Percentiles rank a stretch among this genome's conserved stretches.
phyloP scores from a whole-genome alignment of 2,888 invertebrate species.

The Drosophila infuscata region DNA sequence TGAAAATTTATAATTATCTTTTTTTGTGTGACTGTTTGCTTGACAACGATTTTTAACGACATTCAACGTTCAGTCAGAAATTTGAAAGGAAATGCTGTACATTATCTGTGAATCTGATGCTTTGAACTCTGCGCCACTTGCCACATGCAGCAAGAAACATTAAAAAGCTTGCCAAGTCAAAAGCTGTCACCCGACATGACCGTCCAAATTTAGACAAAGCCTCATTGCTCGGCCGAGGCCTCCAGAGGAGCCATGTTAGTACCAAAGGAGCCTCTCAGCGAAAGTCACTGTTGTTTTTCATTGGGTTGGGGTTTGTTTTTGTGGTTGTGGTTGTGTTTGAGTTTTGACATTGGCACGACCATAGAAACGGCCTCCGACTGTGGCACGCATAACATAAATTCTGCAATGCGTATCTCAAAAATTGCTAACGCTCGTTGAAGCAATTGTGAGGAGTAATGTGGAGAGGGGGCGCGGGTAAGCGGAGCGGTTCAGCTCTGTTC shows the following conservation, averaged over 20 bases:
- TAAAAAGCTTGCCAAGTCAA: slow-evolving; percentile 69
- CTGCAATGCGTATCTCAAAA: slow-evolving; percentile 79
- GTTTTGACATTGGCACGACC: slow-evolving; percentile 60
- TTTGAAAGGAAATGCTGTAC: slow-evolving; percentile 76
- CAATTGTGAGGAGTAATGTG: slow-evolving; percentile 10
- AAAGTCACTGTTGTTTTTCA: slow-evolving; percentile 64
- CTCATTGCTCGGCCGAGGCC: slow-evolving; percentile 59
- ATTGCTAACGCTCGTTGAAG: slow-evolving; percentile 66
- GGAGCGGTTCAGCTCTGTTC: slow-evolving; percentile 37
- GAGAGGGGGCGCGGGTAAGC: neutral
- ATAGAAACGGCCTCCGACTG: slow-evolving; percentile 58
- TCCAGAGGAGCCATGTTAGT: slow-evolving; percentile 56
- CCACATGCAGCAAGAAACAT: slow-evolving; percentile 38
- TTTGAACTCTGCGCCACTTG: slow-evolving; percentile 77
- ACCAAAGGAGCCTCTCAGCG: slow-evolving; percentile 48
- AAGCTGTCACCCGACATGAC: slow-evolving; percentile 77
- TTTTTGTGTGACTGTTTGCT: slow-evolving; percentile 11
- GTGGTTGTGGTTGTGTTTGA: slow-evolving; percentile 22
- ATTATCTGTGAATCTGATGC: slow-evolving; percentile 74
- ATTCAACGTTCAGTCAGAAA: slow-evolving; percentile 56
- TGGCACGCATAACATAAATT: slow-evolving; percentile 79
- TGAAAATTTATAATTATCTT: slow-evolving; percentile 47
- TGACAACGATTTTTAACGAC: slow-evolving; percentile 20
- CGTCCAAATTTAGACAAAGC: slow-evolving; percentile 79
- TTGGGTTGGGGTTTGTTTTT: slow-evolving; percentile 31